Base-by-base conservation (phyloP, 2,888 invertebrate species). In the Drymonia ruficornis region DNA sequence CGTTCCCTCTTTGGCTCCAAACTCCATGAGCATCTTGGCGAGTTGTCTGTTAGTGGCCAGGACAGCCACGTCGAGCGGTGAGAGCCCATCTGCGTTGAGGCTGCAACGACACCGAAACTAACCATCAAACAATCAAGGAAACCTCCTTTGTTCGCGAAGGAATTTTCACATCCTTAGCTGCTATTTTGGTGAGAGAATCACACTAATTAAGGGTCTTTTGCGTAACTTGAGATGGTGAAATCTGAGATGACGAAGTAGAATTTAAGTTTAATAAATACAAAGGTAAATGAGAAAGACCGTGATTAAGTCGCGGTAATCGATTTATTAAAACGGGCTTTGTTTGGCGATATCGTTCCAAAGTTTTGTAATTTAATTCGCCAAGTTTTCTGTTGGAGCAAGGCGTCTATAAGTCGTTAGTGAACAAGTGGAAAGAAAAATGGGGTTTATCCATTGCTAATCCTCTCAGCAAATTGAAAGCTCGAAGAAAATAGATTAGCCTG, bases 31-130 rank as follows among this genome's bases (percentile, higher is more conserved):
- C 95, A 98, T 96, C 89, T 96, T 97, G 53, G 97, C 97, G 85
- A 99, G 95, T 50, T 96, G 96, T 70, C 96, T 94, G 84, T 98
- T 97, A 86, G 96, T 97, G 80, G 97, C 97, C 80, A 99, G 94
- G 50, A 98, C 97, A 0, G 99, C 98, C 62, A 99, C 96, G 86
- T 99, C 99, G 84, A 99, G 87, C 0, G 98, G 96, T 11, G 98
- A 97, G 64, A 99, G 90, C 19, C 97, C 97, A 86, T 98, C 98
- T 56, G 95, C 94, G 85, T 98, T 99, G 74, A 97, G 94, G 84
- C 98, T 98, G 93, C 8, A 93, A 44, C 9, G 44, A 80, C 69
- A 71, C 67, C 52, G 47, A 44, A 29, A n/a, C 36, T 47, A 18
- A 28, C 8, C 31, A 43, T n/a, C 13, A 28, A 19, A 16, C n/a